Evolutionary conservation across 2,888 invertebrate genomes (phyloP), one percentile per base, ranked within the genome.

Genomic region (Polymixis flavicincta): DNA sequence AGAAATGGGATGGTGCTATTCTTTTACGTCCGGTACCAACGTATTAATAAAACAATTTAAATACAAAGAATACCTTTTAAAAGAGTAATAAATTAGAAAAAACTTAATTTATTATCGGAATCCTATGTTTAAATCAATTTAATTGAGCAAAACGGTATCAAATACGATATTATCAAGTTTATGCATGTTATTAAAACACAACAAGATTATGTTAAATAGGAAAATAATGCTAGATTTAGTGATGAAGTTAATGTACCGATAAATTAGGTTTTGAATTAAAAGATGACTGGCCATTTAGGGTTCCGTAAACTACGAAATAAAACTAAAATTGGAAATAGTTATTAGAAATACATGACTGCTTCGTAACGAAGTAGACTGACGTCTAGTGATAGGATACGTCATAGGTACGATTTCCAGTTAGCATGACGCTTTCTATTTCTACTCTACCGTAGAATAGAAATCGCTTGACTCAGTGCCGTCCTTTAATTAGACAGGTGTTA

Each of bases 211-310:
- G 64, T 59, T 73, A 73, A 76, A 76, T 76, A 67, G 19, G n/a
- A 68, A 68, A 80, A 82, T 74, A 63, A 65, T 74, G 19, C 48
- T 61, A 32, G 45, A 67, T 64, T 65, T 64, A 32, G 42, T 66
- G 65, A 59, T 66, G 57, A 70, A 80, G 45, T 85, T 77, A 83
- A 74, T 80, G 77, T 66, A 61, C 68, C 83, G 70, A 79, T 72
- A 86, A 81, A 79, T 80, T 73, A 75, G 68, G 64, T 74, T 85
- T 84, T 69, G n/a, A 71, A 71, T 82, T 64, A 66, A 67, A 84
- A 73, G n/a, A 59, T 72, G 66, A 65, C 50, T 54, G 48, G 55
- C 50, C 11, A 19, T 76, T 74, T 79, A 71, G 79, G 28, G 74
- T 22, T 76, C 68, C 66, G 45, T 83, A n/a, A 63, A 42, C 8